Evolutionary conservation across 1,140 invertebrate genomes (phyloP).

Genomic region (Diuraphis noxia): DNA sequence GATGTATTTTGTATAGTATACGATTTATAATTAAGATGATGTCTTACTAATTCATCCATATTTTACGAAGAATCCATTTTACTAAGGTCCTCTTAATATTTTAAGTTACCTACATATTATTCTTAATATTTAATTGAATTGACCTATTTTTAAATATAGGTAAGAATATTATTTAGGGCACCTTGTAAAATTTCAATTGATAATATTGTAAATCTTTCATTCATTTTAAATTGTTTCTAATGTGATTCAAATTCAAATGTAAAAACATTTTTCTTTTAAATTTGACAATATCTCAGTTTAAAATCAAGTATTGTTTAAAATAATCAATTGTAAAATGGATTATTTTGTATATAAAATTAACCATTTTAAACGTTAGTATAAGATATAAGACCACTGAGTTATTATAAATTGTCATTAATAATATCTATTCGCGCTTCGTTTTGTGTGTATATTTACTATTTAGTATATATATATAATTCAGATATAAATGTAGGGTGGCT

Average conservation of each 20-base stretch:
- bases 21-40: not conserved
- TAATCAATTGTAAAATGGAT: not conserved
- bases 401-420: too few relatives aligned
- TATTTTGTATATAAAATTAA: not conserved
- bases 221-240: not conserved
- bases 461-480: too few relatives aligned
- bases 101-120: too few relatives aligned
- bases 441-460: not conserved
- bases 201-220: not conserved
- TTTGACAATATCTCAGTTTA: too few relatives aligned
- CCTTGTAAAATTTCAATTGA: not conserved
- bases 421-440: not conserved
- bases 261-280: not conserved
- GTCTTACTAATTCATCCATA: not conserved
- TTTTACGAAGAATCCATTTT: not conserved
- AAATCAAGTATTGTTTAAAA: too few relatives aligned
- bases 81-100: not conserved
- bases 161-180: not conserved
- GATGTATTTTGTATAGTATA: not conserved
- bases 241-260: not conserved
- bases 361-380: not conserved
- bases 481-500: too few relatives aligned
- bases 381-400: not conserved
- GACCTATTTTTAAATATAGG: not conserved
- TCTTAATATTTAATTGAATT: not conserved